Conservation (phyloP, 2,888 invertebrate genomes). For the Carpatolechia fugitivella region DNA sequence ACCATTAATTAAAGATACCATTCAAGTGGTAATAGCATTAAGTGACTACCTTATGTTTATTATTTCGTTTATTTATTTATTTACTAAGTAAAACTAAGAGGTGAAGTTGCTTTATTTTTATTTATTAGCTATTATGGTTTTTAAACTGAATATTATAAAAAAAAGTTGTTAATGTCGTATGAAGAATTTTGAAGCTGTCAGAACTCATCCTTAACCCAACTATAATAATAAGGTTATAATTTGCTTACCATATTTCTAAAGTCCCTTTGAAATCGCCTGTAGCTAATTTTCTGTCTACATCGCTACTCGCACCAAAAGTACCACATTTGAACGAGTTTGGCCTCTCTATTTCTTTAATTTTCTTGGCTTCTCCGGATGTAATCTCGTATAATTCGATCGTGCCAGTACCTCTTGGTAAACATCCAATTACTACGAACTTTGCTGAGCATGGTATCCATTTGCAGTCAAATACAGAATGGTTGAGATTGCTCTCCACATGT, state of each 20-base stretch:
- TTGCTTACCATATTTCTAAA: slow-evolving; percentile 92
- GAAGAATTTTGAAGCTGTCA: too few relatives aligned
- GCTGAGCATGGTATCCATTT: slow-evolving; percentile 98
- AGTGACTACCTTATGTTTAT: too few relatives aligned
- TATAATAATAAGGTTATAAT: too few relatives aligned
- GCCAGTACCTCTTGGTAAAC: slow-evolving; percentile 91
- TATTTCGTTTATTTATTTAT: not conserved
- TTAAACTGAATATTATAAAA: too few relatives aligned
- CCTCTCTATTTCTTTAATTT: slow-evolving; percentile 86
- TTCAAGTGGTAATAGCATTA: too few relatives aligned
- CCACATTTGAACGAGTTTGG: slow-evolving; percentile 94
- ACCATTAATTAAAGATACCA: too few relatives aligned
- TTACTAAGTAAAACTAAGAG: too few relatives aligned
- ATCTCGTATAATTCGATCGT: slow-evolving; percentile 90
- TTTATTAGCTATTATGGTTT: too few relatives aligned
- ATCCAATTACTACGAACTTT: slow-evolving; percentile 93
- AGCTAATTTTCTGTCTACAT: slow-evolving; percentile 89
- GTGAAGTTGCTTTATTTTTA: too few relatives aligned
- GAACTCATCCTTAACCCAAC: too few relatives aligned
- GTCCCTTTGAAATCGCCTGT: slow-evolving; percentile 94
- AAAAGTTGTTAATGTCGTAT: too few relatives aligned
- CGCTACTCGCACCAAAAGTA: slow-evolving; percentile 93
- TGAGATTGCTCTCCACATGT: slow-evolving; percentile 89
- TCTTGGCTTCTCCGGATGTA: slow-evolving; percentile 83
- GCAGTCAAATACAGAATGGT: slow-evolving; percentile 94